These are phyloP conservation scores for Coenonympha arcania DNA, from an alignment of 2,888 invertebrate species.

Conservation along the genomic window DNA sequence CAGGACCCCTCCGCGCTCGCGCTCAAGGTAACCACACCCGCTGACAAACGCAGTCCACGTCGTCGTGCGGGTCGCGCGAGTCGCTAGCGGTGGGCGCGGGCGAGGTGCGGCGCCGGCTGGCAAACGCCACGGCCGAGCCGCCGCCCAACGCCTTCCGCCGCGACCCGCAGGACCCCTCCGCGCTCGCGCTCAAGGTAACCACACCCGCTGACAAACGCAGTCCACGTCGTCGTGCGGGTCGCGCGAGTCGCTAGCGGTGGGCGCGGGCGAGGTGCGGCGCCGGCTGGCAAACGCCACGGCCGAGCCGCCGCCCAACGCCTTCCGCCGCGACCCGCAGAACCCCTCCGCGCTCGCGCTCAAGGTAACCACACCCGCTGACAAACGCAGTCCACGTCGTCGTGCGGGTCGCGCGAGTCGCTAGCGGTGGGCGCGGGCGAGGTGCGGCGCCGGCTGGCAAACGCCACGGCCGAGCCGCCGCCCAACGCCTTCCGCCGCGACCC, in stretches of 20 bases:
- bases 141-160: slow-evolving; percentile 83
- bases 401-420: slow-evolving; percentile 75
- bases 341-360: slow-evolving; percentile 98
- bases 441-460: slow-evolving; percentile 85
- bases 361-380: no score
- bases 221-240: slow-evolving; percentile 64
- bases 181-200: slow-evolving; percentile 91
- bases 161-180: slow-evolving; percentile 98
- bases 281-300: slow-evolving; percentile 84
- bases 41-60: slow-evolving; percentile 52
- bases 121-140: slow-evolving; percentile 78
- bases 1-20: slow-evolving; percentile 99
- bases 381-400: slow-evolving; percentile 56
- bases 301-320: slow-evolving; percentile 76
- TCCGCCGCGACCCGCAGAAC: slow-evolving; percentile 96
- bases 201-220: no score
- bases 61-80: slow-evolving; percentile 70
- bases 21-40: slow-evolving; percentile 81
- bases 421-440: slow-evolving; percentile 91
- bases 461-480: slow-evolving; percentile 70
- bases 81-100: slow-evolving; percentile 85
- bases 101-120: slow-evolving; percentile 87
- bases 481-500: slow-evolving; percentile 93
- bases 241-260: slow-evolving; percentile 80
- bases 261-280: slow-evolving; percentile 89